These are phyloP conservation scores for Equus quagga DNA, from an alignment of 2,113 vertebrate genomes.

Conservation along the genomic window DNA sequence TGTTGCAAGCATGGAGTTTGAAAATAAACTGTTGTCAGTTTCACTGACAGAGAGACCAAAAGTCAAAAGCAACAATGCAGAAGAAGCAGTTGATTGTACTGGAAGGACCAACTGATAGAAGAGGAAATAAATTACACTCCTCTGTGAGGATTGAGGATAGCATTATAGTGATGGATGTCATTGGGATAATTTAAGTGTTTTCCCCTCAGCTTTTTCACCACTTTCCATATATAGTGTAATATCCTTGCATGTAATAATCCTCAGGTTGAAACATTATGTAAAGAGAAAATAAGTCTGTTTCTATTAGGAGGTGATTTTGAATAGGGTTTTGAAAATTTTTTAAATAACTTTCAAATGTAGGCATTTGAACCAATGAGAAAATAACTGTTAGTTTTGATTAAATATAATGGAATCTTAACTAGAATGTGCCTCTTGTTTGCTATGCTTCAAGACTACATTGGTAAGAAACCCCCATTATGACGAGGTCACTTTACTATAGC, in stretches of 20 bases:
- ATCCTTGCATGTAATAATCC: neutral
- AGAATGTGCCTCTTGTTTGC: neutral
- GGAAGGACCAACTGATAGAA: neutral
- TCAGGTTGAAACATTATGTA: slow-evolving; percentile 33
- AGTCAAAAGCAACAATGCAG: neutral
- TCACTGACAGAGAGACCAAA: neutral
- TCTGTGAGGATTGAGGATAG: neutral
- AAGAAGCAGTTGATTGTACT: slow-evolving; percentile 27
- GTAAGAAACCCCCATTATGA: neutral
- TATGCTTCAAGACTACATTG: neutral
- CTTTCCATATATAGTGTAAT: slow-evolving; percentile 27
- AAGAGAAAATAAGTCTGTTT: slow-evolving; percentile 7
- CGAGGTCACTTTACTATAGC: neutral
- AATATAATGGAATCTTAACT: slow-evolving; percentile 16
- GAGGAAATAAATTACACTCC: slow-evolving; percentile 20
- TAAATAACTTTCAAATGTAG: slow-evolving; percentile 16
- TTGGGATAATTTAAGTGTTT: slow-evolving; percentile 8
- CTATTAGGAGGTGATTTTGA: slow-evolving; percentile 55
- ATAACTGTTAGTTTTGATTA: slow-evolving; percentile 47
- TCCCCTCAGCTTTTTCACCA: neutral
- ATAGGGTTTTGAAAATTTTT: neutral
- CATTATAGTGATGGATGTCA: neutral
- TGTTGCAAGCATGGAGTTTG: neutral
- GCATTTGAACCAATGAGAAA: slow-evolving; percentile 10
- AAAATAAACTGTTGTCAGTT: slow-evolving; percentile 30